These are phyloP conservation scores for Synanthedon andrenaeformis DNA, from an alignment of 2,888 invertebrate genomes.

Conservation along the genomic window DNA sequence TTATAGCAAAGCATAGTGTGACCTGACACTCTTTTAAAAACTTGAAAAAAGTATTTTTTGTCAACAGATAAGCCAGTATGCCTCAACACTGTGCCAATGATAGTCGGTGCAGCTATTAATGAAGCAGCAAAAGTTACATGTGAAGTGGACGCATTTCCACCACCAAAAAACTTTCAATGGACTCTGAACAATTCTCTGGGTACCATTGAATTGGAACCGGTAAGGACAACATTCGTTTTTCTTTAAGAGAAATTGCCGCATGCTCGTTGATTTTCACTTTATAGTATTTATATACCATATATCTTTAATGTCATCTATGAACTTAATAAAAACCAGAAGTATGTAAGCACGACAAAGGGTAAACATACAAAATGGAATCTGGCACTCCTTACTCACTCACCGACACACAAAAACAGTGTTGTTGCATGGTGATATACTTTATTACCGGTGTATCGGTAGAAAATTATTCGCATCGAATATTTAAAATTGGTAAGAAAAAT, in stretches of 20 bases:
- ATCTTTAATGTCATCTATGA: too few relatives aligned
- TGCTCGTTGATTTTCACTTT: not conserved
- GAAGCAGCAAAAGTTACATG: slow-evolving; percentile 84
- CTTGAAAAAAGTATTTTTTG: slow-evolving; percentile 2
- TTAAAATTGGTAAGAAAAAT: too few relatives aligned
- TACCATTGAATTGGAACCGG: slow-evolving; percentile 75
- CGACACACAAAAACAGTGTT: too few relatives aligned
- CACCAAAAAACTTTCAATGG: slow-evolving; percentile 87
- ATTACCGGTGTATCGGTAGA: too few relatives aligned
- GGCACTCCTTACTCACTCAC: too few relatives aligned
- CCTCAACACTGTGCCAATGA: slow-evolving; percentile 75
- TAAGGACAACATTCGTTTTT: slow-evolving; percentile 17
- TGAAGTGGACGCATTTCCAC: slow-evolving; percentile 87
- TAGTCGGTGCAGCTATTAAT: slow-evolving; percentile 86
- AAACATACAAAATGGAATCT: too few relatives aligned
- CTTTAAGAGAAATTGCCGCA: not conserved
- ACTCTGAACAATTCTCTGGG: slow-evolving; percentile 90
- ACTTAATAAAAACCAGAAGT: too few relatives aligned
- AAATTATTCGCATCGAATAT: too few relatives aligned
- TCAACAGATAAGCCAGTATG: slow-evolving; percentile 86
- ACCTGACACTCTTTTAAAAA: too few relatives aligned
- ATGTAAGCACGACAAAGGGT: too few relatives aligned
- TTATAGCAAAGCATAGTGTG: too few relatives aligned
- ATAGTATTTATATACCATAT: not conserved
- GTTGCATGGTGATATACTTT: too few relatives aligned